Base-by-base conservation (phyloP, 2,797 vertebrate genomes). In the Gouania willdenowi region DNA sequence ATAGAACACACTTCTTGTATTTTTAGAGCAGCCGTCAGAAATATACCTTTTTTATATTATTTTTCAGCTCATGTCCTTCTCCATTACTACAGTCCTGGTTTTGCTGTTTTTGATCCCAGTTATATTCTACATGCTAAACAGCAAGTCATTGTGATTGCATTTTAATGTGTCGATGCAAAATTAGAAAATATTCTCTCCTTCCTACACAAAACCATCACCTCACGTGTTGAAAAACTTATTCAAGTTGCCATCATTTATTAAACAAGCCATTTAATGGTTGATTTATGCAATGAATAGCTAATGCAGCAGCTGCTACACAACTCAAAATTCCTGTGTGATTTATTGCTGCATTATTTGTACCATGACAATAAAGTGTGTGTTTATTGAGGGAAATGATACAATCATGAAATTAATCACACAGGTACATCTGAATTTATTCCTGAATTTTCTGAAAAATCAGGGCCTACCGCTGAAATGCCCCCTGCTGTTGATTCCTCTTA, bases 261-360 rank as follows among this genome's bases (percentile, higher is more conserved):
- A 83, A 56, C 49, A 57, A 70, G 65, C 77, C 74, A 63, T 77
- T 82, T 77, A 61, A 57, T 73, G 47, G 62, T 66, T 75, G 66
- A 81, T 75, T 70, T 79, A 68, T 79, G 59, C 70, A 62, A 82
- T 77, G 66, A 83, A 86, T 78, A 75, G 36, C 73, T 74, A 71
- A 83, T 72, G 67, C 34, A 46, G 66, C 68, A 59, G 69, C 70
- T 75, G 67, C 56, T 67, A 59, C 53, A 36, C 51, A 46, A 68
- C 52, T 67, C 49, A 68, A 38, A 77, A 51, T 49, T 46, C 34
- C 43, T 16, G 9, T 66, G 66, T 70, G 67, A 77, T 60, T 65
- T 56, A 77, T 67, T 36, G 45, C 50, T 51, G 43, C 39, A 30
- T 69, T 63, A 57, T 74, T 53, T 37, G 42, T 54, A 34, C 36